These are phyloP conservation scores for Epinephelus cyanopodus DNA, from an alignment of 2,113 vertebrate genomes.

Conservation along the genomic window DNA sequence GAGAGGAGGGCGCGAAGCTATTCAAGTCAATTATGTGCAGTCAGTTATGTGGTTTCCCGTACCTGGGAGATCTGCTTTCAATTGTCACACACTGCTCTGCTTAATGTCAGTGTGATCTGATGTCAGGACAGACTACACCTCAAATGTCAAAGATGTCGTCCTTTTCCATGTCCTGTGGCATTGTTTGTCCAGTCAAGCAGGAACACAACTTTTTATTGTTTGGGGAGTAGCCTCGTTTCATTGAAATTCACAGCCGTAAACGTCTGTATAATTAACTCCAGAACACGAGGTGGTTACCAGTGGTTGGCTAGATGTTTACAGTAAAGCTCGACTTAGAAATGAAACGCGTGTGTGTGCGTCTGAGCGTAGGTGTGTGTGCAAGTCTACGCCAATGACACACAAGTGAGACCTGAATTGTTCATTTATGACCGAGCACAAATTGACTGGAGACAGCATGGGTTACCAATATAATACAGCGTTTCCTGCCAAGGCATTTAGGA, in stretches of 20 bases:
- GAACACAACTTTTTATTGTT: constrained; percentile 70
- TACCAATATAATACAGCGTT: constrained; percentile 70
- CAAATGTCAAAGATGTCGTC: constrained; percentile 55
- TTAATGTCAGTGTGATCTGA: constrained; percentile 57
- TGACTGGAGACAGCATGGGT: constrained; percentile 74
- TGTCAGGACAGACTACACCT: constrained; percentile 65
- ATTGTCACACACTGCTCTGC: constrained; percentile 40
- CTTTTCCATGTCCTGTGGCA: constrained; percentile 55
- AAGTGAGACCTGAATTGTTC: constrained; percentile 71
- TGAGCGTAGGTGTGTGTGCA: constrained; percentile 28
- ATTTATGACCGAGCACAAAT: constrained; percentile 77
- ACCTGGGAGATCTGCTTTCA: constrained; percentile 77
- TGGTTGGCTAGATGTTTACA: constrained; percentile 77
- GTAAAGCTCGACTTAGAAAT: constrained; percentile 78
- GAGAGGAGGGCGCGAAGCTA: constrained; percentile 73
- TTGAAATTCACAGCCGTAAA: constrained; percentile 81
- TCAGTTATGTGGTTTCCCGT: constrained; percentile 81
- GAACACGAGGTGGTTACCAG: constrained; percentile 77
- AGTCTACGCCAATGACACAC: constrained; percentile 64
- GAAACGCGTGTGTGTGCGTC: constrained; percentile 38
- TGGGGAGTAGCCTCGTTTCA: constrained; percentile 73
- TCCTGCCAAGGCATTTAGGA: constrained; percentile 73
- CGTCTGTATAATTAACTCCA: constrained; percentile 83
- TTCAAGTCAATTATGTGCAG: constrained; percentile 84
- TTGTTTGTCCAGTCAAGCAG: constrained; percentile 72